Base-by-base conservation (phyloP, 1,140 invertebrate species). In the Hylaeus anthracinus region DNA sequence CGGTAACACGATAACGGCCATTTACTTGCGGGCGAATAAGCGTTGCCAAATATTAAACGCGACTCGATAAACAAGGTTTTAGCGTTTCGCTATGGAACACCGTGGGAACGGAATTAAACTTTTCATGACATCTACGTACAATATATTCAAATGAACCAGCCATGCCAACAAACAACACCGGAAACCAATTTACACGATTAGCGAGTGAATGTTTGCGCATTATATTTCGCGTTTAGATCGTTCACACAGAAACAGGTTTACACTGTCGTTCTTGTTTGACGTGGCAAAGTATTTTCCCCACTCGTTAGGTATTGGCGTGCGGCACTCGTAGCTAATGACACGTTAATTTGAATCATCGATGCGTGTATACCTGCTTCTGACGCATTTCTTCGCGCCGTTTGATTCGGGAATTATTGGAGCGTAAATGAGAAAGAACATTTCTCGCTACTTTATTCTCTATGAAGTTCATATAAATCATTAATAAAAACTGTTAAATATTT, bases 181-280 rank as follows among this genome's bases (percentile, higher is more conserved):
- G 55, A 71, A 71, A 71, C 45, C 70, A 78, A 51, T 71, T 78
- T 61, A 39, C 45, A 41, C 56, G 37, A 41, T 12, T 61, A 71
- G 53, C 43, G 8, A 53, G 45, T 6, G 63, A 66, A 66, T 51
- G 5, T 43, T 15, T 1, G 51, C 55, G 9, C 15, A 15, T 61
- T 41, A 14, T 61, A 45, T 78, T 53, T 37, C 55, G 15, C 14
- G 26, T 69, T 58, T 2, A 15, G 65, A 66, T 66, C 51, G 48
- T 66, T 75, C 45, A 66, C 61, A 43, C 5, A 45, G 43, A 76
- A 76, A 76, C 64, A 43, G 51, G 64, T 69, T 45, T 58, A 9
- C 12, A 9, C 15, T 5, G 9, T 39, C 37, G 66, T 60, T 70
- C 43, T 77, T 65, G 14, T 41, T 10, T 14, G 9, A 14, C 37